Evolutionary conservation across 2,113 vertebrate genomes (phyloP), one percentile per base, ranked within the genome.

Genomic region (Desmodus rotundus): DNA sequence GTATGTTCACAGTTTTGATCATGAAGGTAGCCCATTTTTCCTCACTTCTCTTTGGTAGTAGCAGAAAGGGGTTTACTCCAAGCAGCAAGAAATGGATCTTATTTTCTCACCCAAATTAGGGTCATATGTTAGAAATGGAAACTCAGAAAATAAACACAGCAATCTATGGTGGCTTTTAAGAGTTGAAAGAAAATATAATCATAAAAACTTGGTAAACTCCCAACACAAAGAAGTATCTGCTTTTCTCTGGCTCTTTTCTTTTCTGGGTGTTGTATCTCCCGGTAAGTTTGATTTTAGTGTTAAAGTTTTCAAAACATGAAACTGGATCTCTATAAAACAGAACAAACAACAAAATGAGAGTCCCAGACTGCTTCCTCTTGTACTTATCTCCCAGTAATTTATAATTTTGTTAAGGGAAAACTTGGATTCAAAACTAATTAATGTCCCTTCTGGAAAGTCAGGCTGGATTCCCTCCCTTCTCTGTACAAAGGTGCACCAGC

Each of bases 241-340:
- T 82, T 89, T 45, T 33, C 28, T 45, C 43, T 70, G 28, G 17
- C 33, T 90, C 73, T 72, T 81, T 89, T 77, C 73, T 86, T 92
- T 73, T 43, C 22, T 52, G 63, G 24, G 26, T 80, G 19, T 72
- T 43, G 20, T 76, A 72, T 85, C 90, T 91, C 70, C 65, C 19
- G 6, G 22, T 76, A 16, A 16, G 7, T 80, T 80, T 74, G 28
- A 90, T 80, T 84, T 94, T 87, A 88, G 36, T 63, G 31, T 72
- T 73, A 56, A 81, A 85, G 22, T 43, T 88, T 91, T 70, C 72
- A 81, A 95, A 91, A 91, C 56, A 41, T 85, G 31, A 82, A 89
- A 77, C 68, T 72, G 26, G 43, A 88, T 93, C 43, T 76, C n/a
- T 73, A 43, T 41, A 41, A 89, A 93, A 82, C 17, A 72, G 36